These are phyloP conservation scores for Phrynosoma blainvillii DNA, from an alignment of 2,113 vertebrate genomes.

Conservation along the genomic window DNA sequence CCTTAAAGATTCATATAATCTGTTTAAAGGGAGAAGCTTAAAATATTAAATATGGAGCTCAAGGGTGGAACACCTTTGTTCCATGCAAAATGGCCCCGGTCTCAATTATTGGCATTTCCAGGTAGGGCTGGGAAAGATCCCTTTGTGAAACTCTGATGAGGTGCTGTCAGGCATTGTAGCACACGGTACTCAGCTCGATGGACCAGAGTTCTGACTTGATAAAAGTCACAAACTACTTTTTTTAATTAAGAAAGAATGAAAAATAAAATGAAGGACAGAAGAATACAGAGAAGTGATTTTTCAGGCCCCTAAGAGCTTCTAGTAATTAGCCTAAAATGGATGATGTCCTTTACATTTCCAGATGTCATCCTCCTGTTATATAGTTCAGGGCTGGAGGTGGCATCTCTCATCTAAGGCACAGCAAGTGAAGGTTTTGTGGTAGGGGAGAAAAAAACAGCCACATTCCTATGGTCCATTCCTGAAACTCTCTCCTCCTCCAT, in stretches of 20 bases:
- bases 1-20: rapidly evolving
- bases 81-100: not conserved
- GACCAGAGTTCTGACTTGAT: not conserved
- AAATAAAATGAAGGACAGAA: no score
- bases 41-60: not conserved
- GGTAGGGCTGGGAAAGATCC: not conserved
- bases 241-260: not conserved
- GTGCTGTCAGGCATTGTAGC: not conserved
- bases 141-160: not conserved
- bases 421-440: no score
- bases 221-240: not conserved
- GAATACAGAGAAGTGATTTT: no score
- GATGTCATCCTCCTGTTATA: no score
- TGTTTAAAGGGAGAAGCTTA: not conserved
- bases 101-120: not conserved
- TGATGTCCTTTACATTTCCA: no score
- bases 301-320: no score
- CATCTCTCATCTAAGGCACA: no score
- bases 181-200: not conserved
- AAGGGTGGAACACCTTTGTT: not conserved
- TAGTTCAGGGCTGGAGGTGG: no score
- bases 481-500: not conserved
- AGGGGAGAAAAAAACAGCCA: no score
- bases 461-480: not conserved
- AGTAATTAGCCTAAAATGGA: no score